phyloP scores from a whole-genome alignment of 2,113 vertebrate species.

The Sus scrofa region T2T-Sscrofa CM000824.6:118453501-118454000 shows the following conservation, averaged over 20 bases:
- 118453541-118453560: background rate
- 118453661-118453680: background rate
- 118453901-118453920: background rate
- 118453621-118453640: background rate
- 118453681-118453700: background rate
- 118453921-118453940: background rate
- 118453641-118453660: background rate
- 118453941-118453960: background rate
- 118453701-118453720: background rate
- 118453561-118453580: background rate
- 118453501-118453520: background rate
- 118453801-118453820: background rate
- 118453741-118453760: background rate
- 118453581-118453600: background rate
- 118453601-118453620: background rate
- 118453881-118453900: background rate
- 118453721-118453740: background rate
- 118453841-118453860: background rate
- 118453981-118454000: background rate
- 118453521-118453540: background rate
- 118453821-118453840: background rate
- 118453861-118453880: background rate
- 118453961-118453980: background rate
- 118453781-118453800: background rate
- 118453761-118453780: background rate